Percentiles rank a stretch among this genome's conserved stretches.
Evolutionary conservation across 2,888 invertebrate species (phyloP).

Genomic region (Poecilobothrus nobilitatus): DNA sequence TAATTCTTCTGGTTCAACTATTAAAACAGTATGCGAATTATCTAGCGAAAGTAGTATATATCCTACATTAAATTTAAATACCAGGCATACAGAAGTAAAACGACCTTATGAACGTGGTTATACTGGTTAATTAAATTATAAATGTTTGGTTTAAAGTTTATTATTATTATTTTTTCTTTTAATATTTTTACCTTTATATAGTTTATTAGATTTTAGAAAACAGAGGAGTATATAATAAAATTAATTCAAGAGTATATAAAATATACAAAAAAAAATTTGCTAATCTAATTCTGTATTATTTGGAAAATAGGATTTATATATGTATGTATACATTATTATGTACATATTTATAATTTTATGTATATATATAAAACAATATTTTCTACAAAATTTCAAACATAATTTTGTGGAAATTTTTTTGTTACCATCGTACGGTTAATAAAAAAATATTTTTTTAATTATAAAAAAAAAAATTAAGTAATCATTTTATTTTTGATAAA

Average conservation of each 20-base stretch:
- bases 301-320: neutral
- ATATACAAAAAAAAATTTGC: conserved; percentile 2
- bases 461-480: neutral
- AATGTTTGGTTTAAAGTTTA: neutral
- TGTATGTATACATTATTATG: neutral
- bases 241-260: neutral
- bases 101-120: conserved; percentile 40
- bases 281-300: neutral
- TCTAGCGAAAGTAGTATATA: conserved; percentile 46
- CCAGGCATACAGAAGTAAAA: conserved; percentile 47
- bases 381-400: neutral
- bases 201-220: neutral
- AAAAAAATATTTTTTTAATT: neutral
- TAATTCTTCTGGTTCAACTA: conserved; percentile 28
- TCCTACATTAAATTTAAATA: conserved; percentile 51
- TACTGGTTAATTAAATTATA: conserved; percentile 30
- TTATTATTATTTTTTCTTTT: neutral
- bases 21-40: conserved; percentile 49
- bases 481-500: neutral
- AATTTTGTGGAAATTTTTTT: neutral
- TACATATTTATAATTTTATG: neutral
- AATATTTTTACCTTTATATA: neutral
- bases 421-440: neutral
- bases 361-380: neutral
- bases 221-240: too few species aligned